Evolutionary conservation across 2,888 invertebrate species (phyloP).

Genomic region (Xanthorhoe spadicearia): DNA sequence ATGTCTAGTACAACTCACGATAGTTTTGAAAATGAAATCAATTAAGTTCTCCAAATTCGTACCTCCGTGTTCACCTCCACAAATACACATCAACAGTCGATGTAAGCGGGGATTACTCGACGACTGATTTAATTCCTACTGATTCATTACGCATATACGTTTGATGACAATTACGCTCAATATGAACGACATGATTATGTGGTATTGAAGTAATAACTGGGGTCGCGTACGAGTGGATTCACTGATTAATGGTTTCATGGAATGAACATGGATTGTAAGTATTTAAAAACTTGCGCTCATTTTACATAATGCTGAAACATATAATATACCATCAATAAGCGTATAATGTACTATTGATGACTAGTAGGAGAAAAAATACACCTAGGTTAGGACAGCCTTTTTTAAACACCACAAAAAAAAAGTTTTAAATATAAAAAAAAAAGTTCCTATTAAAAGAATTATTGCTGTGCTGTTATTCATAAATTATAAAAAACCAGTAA

Average conservation of each 20-base stretch:
- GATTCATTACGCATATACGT: slow-evolving; percentile 66
- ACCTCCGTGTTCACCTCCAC: slow-evolving; percentile 27
- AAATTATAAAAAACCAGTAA: no score
- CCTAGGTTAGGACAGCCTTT: no score
- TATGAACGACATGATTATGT: slow-evolving; percentile 59
- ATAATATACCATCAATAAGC: no score
- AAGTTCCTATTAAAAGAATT: no score
- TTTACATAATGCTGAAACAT: not conserved
- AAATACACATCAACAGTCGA: slow-evolving; percentile 60
- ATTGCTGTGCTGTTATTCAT: no score
- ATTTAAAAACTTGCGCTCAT: not conserved
- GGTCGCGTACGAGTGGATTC: slow-evolving; percentile 41
- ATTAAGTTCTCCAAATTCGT: slow-evolving; percentile 15
- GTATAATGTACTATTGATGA: no score
- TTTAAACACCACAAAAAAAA: no score
- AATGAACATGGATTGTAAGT: slow-evolving; percentile 28
- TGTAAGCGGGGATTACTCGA: slow-evolving; percentile 65
- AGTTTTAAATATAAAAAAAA: no score
- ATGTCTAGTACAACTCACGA: no score
- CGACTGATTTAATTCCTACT: slow-evolving; percentile 73
- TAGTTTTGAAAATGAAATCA: no score
- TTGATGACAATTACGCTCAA: slow-evolving; percentile 68
- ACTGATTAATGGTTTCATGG: slow-evolving; percentile 20
- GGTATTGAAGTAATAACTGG: slow-evolving; percentile 54
- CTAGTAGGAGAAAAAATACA: no score